Base-by-base conservation (phyloP, 1,140 invertebrate genomes). In the Leptinotarsa texana region DNA sequence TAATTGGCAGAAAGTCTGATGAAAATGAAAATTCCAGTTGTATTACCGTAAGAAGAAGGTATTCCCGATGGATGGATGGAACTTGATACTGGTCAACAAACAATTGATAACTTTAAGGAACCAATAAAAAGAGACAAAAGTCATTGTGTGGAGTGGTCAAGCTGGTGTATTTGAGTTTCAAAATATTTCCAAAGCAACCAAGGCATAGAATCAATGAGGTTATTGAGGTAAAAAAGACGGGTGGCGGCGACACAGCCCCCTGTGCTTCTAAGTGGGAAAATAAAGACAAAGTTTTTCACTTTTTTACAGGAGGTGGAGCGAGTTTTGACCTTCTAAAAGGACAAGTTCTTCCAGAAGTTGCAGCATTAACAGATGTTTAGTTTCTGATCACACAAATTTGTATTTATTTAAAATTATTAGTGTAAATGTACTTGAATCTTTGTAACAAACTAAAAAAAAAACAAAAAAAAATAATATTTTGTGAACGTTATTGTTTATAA, bases 71-170 rank as follows among this genome's bases (percentile, higher is more conserved):
- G 93, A 24, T 94, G 92, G 89, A 94, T 99, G 93, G 98, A 97
- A 75, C 87, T 99, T 63, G 98, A 99, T 87, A 89, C 97, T 85
- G 98, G 98, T 48, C 93, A 94, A 67, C 93, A 98, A 86, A 92
- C 94, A 0, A 88, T 90, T 63, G 92, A 92, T 77, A 80, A 91
- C 1, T 98, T 99, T 84, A 89, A 89, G 57, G 92, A 93, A 73
- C 94, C 94, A 11, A 93, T 99, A 76, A 87, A 88, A 6, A 89
- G 93, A 79, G 95, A n/a, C 98, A 21, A 99, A 98, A 87, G 92
- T 96, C 3, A 97, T 99, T 84, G 96, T 99, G 8, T 99, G 98
- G 98, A 99, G 99, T 87, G 97, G 93, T 24, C 98, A 98, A 13
- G 93, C 95, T 72, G 98, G 98, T 73, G 98, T 99, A 2, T 99